Conservation (phyloP, 2,113 vertebrate species). For the Stegastes partitus region DNA sequence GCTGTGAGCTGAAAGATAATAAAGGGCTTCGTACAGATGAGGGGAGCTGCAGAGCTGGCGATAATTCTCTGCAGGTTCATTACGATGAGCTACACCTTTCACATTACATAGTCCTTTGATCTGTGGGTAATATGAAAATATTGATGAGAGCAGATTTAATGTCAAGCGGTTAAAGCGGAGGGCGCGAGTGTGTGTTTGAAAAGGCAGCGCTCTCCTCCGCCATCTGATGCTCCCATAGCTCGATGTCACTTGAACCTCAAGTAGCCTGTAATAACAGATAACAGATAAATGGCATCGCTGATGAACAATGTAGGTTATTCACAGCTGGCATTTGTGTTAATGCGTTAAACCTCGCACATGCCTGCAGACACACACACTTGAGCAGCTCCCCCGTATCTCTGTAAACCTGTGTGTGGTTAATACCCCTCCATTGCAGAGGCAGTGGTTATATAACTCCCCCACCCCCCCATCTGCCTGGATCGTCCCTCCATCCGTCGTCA, state of each 20-base stretch:
- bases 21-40: neutral
- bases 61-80: too few relatives aligned
- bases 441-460: conserved; percentile 59
- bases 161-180: too few relatives aligned
- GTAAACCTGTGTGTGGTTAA: conserved; percentile 1
- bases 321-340: neutral
- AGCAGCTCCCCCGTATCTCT: neutral
- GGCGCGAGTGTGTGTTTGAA: too few relatives aligned
- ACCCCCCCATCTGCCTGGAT: conserved; percentile 21
- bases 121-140: neutral
- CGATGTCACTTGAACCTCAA: neutral
- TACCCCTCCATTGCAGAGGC: conserved; percentile 42
- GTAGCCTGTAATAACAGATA: conserved; percentile 1
- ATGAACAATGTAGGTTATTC: neutral
- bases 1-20: neutral
- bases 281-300: neutral
- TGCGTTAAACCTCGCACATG: neutral
- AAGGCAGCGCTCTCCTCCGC: neutral
- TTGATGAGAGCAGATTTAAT: neutral
- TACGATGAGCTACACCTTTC: neutral
- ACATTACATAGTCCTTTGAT: neutral
- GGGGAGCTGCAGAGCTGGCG: too few relatives aligned
- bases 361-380: neutral
- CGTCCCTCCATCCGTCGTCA: conserved; percentile 64
- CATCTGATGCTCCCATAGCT: neutral